Percentiles rank a stretch among this genome's conserved stretches.
Evolutionary conservation across 2,113 vertebrate species (phyloP).

Genomic region (Oceanites oceanicus): DNA sequence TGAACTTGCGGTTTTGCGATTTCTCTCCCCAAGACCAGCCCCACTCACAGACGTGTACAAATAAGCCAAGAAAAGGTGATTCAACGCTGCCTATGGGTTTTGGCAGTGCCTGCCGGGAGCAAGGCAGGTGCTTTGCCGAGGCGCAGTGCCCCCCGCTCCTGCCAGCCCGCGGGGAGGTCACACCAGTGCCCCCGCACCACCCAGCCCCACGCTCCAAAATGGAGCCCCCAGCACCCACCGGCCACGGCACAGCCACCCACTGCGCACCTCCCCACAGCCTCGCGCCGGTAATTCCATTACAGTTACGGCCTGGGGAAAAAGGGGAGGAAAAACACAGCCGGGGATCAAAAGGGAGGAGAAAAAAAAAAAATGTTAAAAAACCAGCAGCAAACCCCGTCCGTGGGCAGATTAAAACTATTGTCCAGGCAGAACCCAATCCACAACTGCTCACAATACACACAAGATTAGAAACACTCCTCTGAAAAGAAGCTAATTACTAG

Average conservation of each 20-base stretch:
- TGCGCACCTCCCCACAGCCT: background rate
- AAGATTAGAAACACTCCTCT: slow-evolving; percentile 51
- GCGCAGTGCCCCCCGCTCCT: background rate
- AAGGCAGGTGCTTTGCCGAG: slow-evolving; percentile 65
- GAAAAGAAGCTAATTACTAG: slow-evolving; percentile 71
- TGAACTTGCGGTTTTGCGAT: background rate
- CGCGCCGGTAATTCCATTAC: background rate
- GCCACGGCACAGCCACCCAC: background rate
- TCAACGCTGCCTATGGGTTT: background rate
- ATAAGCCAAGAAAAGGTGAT: background rate
- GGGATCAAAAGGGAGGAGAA: background rate
- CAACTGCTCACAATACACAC: slow-evolving; percentile 34
- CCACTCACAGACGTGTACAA: background rate
- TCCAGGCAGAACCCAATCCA: slow-evolving; percentile 17
- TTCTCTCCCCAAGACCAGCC: background rate
- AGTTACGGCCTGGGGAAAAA: background rate
- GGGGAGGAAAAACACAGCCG: background rate
- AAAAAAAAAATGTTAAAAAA: background rate
- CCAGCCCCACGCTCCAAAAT: fast-evolving
- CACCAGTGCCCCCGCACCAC: slow-evolving; percentile 60
- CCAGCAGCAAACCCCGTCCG: background rate
- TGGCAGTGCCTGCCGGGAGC: background rate
- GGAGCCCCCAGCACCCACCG: background rate
- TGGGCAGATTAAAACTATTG: slow-evolving; percentile 45
- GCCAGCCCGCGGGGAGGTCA: slow-evolving; percentile 65